Evolutionary conservation across 2,888 invertebrate species (phyloP).

Genomic region (Sturmia bella): DNA sequence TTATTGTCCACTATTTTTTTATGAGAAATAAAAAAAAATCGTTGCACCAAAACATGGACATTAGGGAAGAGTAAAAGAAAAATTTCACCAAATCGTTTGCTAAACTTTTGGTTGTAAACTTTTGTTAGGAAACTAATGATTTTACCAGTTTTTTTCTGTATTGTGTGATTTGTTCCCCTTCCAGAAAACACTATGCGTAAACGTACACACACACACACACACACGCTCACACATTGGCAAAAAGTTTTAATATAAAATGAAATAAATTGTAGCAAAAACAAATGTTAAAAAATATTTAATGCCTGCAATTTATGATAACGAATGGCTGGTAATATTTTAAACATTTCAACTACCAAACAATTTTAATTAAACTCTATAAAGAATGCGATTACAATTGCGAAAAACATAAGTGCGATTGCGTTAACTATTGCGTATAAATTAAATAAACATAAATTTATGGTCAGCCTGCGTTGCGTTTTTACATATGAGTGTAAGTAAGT

Average conservation of each 20-base stretch:
- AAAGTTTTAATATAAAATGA: constrained; percentile 46
- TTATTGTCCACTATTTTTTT: constrained; percentile 39
- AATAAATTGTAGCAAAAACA: constrained; percentile 45
- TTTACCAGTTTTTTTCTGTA: constrained; percentile 9
- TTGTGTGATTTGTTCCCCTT: constrained; percentile 32
- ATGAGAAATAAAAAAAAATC: not conserved
- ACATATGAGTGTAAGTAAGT: too few species aligned
- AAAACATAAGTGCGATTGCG: not conserved
- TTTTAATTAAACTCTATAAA: constrained; percentile 53
- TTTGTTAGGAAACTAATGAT: constrained; percentile 63
- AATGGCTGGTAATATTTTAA: constrained; percentile 64
- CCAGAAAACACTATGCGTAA: constrained; percentile 6
- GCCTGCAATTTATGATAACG: constrained; percentile 62
- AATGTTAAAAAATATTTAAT: constrained; percentile 28
- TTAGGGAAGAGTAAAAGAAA: not conserved
- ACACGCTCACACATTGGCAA: constrained; percentile 8
- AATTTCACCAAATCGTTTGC: constrained; percentile 58
- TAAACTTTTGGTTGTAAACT: constrained; percentile 62
- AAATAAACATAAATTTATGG: not conserved
- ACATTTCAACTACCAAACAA: constrained; percentile 46
- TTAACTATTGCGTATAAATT: not conserved
- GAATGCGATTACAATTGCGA: constrained; percentile 6
- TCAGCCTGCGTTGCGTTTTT: too few species aligned
- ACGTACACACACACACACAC: constrained; percentile 11
- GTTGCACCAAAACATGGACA: constrained; percentile 9